Evolutionary conservation across 2,888 invertebrate species (phyloP).

Genomic region (Oxytorus armatus): DNA sequence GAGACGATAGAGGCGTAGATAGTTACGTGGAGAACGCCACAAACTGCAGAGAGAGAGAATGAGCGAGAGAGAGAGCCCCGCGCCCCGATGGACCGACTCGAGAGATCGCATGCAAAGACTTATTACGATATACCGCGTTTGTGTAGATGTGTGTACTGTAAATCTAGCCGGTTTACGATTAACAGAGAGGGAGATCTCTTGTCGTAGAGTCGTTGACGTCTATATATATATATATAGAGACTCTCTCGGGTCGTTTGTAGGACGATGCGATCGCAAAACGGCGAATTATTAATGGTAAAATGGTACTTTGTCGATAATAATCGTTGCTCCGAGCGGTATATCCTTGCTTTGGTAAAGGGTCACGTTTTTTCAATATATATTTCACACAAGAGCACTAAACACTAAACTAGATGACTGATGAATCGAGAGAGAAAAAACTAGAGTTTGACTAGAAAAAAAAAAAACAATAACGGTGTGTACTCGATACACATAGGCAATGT

Average conservation of each 20-base stretch:
- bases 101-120: constrained; percentile 43
- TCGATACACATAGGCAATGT: too few species aligned
- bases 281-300: constrained; percentile 77
- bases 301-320: constrained; percentile 70
- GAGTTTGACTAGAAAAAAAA: too few species aligned
- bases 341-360: not conserved
- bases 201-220: constrained; percentile 11
- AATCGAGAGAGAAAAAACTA: constrained; percentile 21
- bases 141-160: constrained; percentile 28
- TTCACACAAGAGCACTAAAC: not conserved
- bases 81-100: constrained; percentile 44
- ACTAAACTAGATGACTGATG: constrained; percentile 17
- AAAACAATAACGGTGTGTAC: too few species aligned
- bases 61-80: too few species aligned
- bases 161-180: constrained; percentile 55
- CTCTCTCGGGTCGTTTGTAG: constrained; percentile 17
- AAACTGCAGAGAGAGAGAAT: constrained; percentile 24
- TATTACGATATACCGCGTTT: constrained; percentile 11
- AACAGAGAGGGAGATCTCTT: constrained; percentile 26
- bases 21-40: constrained; percentile 53
- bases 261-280: constrained; percentile 69
- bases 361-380: not conserved
- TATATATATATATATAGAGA: constrained; percentile 6
- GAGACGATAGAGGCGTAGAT: constrained; percentile 58
- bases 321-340: constrained; percentile 65